phyloP scores from a whole-genome alignment of 2,888 invertebrate species.

The Apotomis capreana region DNA sequence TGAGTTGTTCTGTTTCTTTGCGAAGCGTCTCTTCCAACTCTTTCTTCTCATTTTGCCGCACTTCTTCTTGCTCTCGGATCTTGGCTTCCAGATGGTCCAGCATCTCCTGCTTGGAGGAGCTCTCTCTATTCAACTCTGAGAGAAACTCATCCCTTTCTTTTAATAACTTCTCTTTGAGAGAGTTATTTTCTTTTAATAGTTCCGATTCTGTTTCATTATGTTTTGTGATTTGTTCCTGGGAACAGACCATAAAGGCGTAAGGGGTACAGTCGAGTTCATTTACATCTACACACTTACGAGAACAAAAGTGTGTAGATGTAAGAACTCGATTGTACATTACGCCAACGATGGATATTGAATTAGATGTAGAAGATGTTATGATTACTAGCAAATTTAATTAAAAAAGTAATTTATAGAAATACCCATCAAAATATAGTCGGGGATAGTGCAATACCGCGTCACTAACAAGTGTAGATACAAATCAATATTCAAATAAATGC shows the following conservation, averaged over 20 bases:
- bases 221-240: slow-evolving; percentile 71
- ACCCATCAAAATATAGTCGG: too few species aligned
- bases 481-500: too few species aligned
- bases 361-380: too few species aligned
- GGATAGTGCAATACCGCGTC: too few species aligned
- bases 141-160: slow-evolving; percentile 81
- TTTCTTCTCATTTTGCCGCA: slow-evolving; percentile 71
- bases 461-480: too few species aligned
- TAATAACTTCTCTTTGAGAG: slow-evolving; percentile 72
- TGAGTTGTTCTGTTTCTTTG: slow-evolving; percentile 69
- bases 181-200: slow-evolving; percentile 74
- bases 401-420: too few species aligned
- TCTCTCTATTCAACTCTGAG: slow-evolving; percentile 74
- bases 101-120: slow-evolving; percentile 78
- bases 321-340: too few species aligned
- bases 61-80: slow-evolving; percentile 76
- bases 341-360: too few species aligned
- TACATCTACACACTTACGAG: too few species aligned
- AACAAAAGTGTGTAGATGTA: too few species aligned
- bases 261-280: too few species aligned
- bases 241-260: slow-evolving; percentile 29
- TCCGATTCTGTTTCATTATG: slow-evolving; percentile 71
- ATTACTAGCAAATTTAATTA: too few species aligned
- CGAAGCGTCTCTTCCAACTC: slow-evolving; percentile 67
- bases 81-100: slow-evolving; percentile 76